Evolutionary conservation across 2,888 invertebrate species (phyloP), one percentile per base, ranked within the genome.

Genomic region (Drosophila fulvimacula): DNA sequence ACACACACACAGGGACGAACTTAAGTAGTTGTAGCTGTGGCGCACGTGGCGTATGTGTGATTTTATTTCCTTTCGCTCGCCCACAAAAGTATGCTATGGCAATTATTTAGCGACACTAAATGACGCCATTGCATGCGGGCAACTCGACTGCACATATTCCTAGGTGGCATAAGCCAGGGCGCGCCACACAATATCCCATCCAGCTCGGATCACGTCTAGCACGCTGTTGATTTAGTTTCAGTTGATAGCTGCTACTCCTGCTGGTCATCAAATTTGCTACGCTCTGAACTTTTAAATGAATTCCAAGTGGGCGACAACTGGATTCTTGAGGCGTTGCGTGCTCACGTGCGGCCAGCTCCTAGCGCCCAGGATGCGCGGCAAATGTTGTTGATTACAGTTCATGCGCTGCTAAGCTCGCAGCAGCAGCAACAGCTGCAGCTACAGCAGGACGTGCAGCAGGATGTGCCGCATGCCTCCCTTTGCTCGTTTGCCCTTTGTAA

Each of bases 371-470:
- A 79, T 68, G 66, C 58, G 36, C 60, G 66, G 51, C 69, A 60
- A 72, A 48, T 68, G 81, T 78, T 85, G 83, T 83, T 83, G 88
- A 83, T 88, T 88, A 88, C 83, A 83, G 81, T 83, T 83, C 86
- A 81, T 81, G 79, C 83, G 66, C 83, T 66, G 86, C 85, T 76
- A 79, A 84, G 76, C 88, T 69, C 10, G 66, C 80, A 74, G 42
- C 38, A 15, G n/a, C 78, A 63, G 4, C 44, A 17, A 17, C n/a
- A 4, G 36, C 34, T n/a, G 51, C 51, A 51, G 4, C 34, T 0
- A 5, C 79, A 83, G 68, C 83, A 51, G 81, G 42, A 32, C 17
- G 24, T n/a, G 24, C 27, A 15, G 44, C 48, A 52, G 68, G 82
- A 76, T 82, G 71, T 79, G 82, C 71, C 56, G 58, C 56, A 59